Conservation (phyloP, 2,113 vertebrate species). For the Porphyrio hochstetteri region DNA sequence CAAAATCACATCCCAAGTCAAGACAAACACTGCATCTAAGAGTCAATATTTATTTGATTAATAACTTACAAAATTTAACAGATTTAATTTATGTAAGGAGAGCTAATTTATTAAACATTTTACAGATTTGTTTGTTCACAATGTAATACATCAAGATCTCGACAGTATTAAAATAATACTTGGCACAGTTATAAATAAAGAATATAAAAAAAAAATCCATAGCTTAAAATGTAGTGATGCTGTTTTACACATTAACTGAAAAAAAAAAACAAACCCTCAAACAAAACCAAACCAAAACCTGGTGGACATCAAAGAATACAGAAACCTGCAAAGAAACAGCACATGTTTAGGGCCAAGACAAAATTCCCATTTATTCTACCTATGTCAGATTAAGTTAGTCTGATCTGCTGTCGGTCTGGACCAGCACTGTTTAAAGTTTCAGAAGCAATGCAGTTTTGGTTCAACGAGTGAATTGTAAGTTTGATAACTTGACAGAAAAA, state of each 20-base stretch:
- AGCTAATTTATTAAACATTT: conserved; percentile 86
- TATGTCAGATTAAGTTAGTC: conserved; percentile 47
- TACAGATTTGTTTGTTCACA: conserved; percentile 82
- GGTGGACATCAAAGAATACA: conserved; percentile 67
- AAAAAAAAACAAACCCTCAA: conserved; percentile 34
- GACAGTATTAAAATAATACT: conserved; percentile 86
- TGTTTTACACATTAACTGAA: conserved; percentile 70
- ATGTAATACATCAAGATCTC: conserved; percentile 79
- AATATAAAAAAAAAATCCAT: conserved; percentile 78
- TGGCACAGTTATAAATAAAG: conserved; percentile 88
- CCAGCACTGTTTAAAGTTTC: conserved; percentile 29
- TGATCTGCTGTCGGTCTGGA: conserved; percentile 47
- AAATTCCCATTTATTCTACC: conserved; percentile 68
- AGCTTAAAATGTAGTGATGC: conserved; percentile 76
- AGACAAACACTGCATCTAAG: conserved; percentile 72
- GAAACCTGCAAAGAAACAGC: conserved; percentile 72
- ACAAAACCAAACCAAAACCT: background rate
- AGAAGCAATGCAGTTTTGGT: conserved; percentile 56
- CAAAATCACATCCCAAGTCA: conserved; percentile 52
- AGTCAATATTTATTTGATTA: conserved; percentile 88
- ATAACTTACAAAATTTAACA: conserved; percentile 87
- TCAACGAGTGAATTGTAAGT: conserved; percentile 14
- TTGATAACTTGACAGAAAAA: conserved; percentile 53
- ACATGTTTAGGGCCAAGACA: conserved; percentile 73
- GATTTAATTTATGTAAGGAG: conserved; percentile 84